phyloP scores from a whole-genome alignment of 2,113 vertebrate species.

The Rynchops niger region DNA sequence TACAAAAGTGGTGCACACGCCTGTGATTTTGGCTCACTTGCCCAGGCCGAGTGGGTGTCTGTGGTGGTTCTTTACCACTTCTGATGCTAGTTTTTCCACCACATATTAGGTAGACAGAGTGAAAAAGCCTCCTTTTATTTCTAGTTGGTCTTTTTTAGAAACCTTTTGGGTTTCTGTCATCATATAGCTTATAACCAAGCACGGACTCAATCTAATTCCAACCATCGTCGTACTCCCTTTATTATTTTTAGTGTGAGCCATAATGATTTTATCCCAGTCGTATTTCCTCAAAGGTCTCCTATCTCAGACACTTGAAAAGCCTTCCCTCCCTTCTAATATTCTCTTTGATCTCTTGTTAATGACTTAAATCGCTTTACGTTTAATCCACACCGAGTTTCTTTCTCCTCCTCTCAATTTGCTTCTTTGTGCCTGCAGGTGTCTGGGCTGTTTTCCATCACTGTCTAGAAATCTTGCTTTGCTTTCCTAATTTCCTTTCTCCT shows the following conservation, averaged over 20 bases:
- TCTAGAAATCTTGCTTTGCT: not conserved
- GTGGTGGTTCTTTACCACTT: not conserved
- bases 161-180: conserved; percentile 47
- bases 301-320: conserved; percentile 70
- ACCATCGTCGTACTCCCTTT: conserved; percentile 46
- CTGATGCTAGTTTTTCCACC: not conserved
- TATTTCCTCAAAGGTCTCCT: conserved; percentile 78
- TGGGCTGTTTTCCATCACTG: not conserved
- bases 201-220: conserved; percentile 47
- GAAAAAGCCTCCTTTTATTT: not conserved
- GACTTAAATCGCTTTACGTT: conserved; percentile 63
- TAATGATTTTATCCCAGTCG: conserved; percentile 66
- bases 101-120: not conserved
- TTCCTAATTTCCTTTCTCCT: not conserved
- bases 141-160: conserved; percentile 1
- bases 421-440: conserved; percentile 8
- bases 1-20: not conserved
- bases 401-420: conserved; percentile 52
- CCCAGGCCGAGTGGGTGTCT: not conserved
- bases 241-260: conserved; percentile 70
- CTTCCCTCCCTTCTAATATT: conserved; percentile 71
- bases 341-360: conserved; percentile 79
- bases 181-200: not conserved
- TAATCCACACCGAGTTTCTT: conserved; percentile 61
- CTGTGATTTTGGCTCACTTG: not conserved